Percentiles rank a stretch among this genome's conserved stretches.
These are phyloP conservation scores for Myrmophylax atrothorax DNA, from an alignment of 2,113 vertebrate species.

Conservation along the genomic window DNA sequence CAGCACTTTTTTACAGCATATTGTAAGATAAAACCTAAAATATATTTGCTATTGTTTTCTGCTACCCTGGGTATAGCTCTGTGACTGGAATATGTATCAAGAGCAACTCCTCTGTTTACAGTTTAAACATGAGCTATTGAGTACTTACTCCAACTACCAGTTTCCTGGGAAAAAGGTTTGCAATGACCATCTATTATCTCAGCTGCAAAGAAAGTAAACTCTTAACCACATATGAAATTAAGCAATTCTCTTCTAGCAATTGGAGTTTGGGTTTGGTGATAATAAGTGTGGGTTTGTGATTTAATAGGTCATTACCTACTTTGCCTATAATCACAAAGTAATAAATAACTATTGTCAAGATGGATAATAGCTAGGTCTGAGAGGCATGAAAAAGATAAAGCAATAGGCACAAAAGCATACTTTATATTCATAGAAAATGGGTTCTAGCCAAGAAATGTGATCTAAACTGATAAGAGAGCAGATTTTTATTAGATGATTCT, in stretches of 20 bases:
- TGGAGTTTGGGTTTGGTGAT: slow-evolving; percentile 41
- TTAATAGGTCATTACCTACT: slow-evolving; percentile 65
- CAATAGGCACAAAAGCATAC: not conserved
- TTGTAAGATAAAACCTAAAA: slow-evolving; percentile 7
- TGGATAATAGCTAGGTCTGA: slow-evolving; percentile 33
- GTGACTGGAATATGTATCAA: slow-evolving; percentile 9
- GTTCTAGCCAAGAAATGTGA: not conserved
- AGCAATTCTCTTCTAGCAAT: slow-evolving; percentile 1
- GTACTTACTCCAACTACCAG: slow-evolving; percentile 13
- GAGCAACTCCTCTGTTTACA: slow-evolving; percentile 1
- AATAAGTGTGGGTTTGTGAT: slow-evolving; percentile 51
- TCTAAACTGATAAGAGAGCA: not conserved
- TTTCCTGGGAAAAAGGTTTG: slow-evolving; percentile 45
- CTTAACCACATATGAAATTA: not conserved
- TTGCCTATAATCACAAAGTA: slow-evolving; percentile 45
- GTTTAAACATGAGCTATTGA: slow-evolving; percentile 27
- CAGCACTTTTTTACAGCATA: not conserved
- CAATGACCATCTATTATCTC: slow-evolving; percentile 6
- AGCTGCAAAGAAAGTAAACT: slow-evolving; percentile 13
- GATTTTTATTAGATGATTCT: not conserved
- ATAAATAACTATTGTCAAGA: slow-evolving; percentile 65
- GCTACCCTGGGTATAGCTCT: not conserved
- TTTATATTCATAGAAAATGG: slow-evolving; percentile 26
- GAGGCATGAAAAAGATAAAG: slow-evolving; percentile 34
- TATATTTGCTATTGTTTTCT: slow-evolving; percentile 12